Conservation (phyloP, 2,888 invertebrate species). For the Dermolepida albohirtum region DNA sequence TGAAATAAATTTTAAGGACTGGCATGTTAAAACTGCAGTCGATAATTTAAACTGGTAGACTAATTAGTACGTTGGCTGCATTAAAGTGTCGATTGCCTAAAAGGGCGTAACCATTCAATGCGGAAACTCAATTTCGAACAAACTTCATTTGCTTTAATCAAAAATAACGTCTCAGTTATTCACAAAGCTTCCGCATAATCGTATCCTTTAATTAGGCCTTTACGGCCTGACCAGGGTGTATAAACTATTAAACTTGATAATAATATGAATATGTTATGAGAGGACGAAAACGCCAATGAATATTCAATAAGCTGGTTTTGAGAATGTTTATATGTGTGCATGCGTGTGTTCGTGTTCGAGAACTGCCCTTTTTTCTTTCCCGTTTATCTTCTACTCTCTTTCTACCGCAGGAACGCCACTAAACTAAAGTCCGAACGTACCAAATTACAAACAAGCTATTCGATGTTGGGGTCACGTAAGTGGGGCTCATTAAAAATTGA, state of each 20-base stretch:
- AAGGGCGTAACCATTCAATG: conserved; percentile 3
- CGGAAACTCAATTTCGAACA: conserved; percentile 7
- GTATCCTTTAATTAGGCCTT: conserved; percentile 27
- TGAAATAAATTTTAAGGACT: too few relatives aligned
- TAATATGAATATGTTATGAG: conserved; percentile 36
- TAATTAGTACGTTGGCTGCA: too few relatives aligned
- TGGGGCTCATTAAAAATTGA: conserved; percentile 43
- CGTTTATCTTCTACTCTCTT: conserved; percentile 5
- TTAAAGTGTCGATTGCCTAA: not conserved
- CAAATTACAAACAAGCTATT: conserved; percentile 29
- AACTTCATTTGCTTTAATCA: conserved; percentile 18
- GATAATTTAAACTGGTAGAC: too few relatives aligned
- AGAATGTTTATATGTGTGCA: not conserved
- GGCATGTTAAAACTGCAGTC: too few relatives aligned
- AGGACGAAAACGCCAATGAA: conserved; percentile 24
- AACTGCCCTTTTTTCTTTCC: conserved; percentile 3
- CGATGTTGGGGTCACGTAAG: conserved; percentile 39
- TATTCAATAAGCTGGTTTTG: conserved; percentile 35
- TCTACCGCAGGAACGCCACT: not conserved
- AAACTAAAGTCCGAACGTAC: conserved; percentile 4
- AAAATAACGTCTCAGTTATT: conserved; percentile 22
- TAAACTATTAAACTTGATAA: conserved; percentile 40
- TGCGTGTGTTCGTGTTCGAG: not conserved
- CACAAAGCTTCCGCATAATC: conserved; percentile 23
- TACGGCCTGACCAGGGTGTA: conserved; percentile 1